Base-by-base conservation (phyloP, 53 echinoderm and acorn worm genomes). In the Pentamera pediparva region DNA sequence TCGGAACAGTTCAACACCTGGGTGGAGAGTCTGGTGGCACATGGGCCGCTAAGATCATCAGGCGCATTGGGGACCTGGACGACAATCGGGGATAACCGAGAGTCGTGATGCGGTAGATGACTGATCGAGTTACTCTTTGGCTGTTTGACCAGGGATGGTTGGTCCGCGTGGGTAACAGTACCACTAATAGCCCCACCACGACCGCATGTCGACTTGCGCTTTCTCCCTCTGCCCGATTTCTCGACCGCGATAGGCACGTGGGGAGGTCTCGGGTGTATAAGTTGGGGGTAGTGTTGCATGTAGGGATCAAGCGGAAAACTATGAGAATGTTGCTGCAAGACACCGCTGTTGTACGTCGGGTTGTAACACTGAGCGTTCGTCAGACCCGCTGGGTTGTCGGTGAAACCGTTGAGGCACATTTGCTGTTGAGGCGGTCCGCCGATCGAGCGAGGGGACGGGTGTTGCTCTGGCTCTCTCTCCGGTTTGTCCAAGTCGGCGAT, bases 401-500 rank as follows among this genome's bases (percentile, higher is more conserved):
- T 41, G 28, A 43, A 67, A 26, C 30, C 31, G 18, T 21, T 39
- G 28, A 54, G 25, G 18, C 54, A 54, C 67, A 67, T 43, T 13
- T 39, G 37, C 17, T 37, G 33, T 9, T 61, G 30, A 1, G 17
- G 10, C 7, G 24, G 35, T 24, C 2, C 21, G 40, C 31, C 41
- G 40, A 43, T 41, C 13, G 25, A 24, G 13, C 11, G 28, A 5
- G 26, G 63, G 5, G 63, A 37, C n/a, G 63, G 17, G 17, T 19
- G 0, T 30, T 49, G 53, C 5, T 53, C 73, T 12, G 33, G 10
- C 28, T 69, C 28, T 32, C 37, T 72, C 10, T 53, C 60, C 2
- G 98, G 77, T 50, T 81, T 98, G 69, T 98, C 98, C 98, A 98
- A 86, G 61, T 92, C 98, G 5, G 98, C 98, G 17, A 98, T 98